Evolutionary conservation across 2,888 invertebrate genomes (phyloP).

Genomic region (Morpho helenor): DNA sequence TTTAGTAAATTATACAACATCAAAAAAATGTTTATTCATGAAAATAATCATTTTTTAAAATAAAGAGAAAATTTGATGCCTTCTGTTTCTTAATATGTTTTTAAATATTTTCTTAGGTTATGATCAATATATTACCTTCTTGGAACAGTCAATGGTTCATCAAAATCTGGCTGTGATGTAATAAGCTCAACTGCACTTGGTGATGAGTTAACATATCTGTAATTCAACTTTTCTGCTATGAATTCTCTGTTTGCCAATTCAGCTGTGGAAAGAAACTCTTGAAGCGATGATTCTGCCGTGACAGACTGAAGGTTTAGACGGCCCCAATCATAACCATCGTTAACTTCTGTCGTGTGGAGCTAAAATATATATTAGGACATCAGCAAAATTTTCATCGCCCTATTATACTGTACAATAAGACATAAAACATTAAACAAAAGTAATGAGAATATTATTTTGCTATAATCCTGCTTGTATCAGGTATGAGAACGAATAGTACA

Average conservation of each 20-base stretch:
- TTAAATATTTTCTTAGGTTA: not conserved
- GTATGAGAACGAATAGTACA: no score
- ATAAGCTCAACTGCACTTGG: slow-evolving; percentile 57
- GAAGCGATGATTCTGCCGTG: slow-evolving; percentile 96
- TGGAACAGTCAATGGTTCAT: slow-evolving; percentile 82
- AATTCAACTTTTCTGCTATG: slow-evolving; percentile 92
- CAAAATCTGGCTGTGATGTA: slow-evolving; percentile 67
- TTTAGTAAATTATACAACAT: no score
- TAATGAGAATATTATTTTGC: no score
- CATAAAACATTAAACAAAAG: no score
- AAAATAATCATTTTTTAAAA: no score
- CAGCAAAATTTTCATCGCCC: no score
- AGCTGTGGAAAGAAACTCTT: slow-evolving; percentile 97
- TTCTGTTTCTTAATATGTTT: no score
- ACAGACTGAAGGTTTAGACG: slow-evolving; percentile 93
- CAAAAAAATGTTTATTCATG: no score
- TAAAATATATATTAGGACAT: slow-evolving; percentile 36
- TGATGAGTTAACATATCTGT: slow-evolving; percentile 74
- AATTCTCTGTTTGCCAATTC: slow-evolving; percentile 97
- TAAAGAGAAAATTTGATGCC: no score
- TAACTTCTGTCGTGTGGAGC: slow-evolving; percentile 92
- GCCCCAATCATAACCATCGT: slow-evolving; percentile 96
- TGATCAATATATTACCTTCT: slow-evolving; percentile 76
- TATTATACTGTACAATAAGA: no score
- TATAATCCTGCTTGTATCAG: no score